Base-by-base conservation (phyloP, 1,140 invertebrate genomes). In the Macrobrachium nipponense region DNA sequence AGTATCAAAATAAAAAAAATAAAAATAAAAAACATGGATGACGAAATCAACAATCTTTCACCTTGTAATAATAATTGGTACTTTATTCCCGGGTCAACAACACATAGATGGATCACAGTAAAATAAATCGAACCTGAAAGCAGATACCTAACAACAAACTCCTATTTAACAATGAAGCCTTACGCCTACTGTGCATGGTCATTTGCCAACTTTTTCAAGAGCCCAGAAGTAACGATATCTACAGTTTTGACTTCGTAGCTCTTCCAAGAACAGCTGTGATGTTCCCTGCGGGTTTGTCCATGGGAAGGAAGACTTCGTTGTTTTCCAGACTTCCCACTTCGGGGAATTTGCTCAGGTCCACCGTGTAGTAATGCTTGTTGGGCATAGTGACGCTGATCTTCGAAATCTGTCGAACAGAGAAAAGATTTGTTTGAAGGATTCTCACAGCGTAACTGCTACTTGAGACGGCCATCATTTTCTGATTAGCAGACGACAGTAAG, bases 341-440 rank as follows among this genome's bases (percentile, higher is more conserved):
- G 5, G 93, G 92, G 90, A 96, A 96, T 87, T 94, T 94, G 27
- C 93, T 93, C 61, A 95, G 92, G 90, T 96, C 95, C 20, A 95
- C 92, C 80, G 93, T 93, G 87, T 94, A 93, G 90, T 96, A 96
- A 90, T 96, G 95, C 89, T 95, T 95, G 90, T 96, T 96, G 0
- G 95, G 95, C 93, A 96, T 94, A 80, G 92, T 92, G 93, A 96
- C 95, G 82, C 94, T 93, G 51, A 96, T 94, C 88, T 93, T 93
- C 0, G 91, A 90, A 62, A 86, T 44, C 84, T 86, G 77, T 17
- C 0, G 27, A 6, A 75, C 7, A 70, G 36, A 18, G 20, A 51
- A 17, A 58, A 68, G 58, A 91, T 73, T 20, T 43, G 72, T 17
- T 62, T 85, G 23, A 43, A n/a, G 0, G 11, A 12, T 64, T 66